Evolutionary conservation across 2,113 vertebrate species (phyloP).

Genomic region (Myotis yumanensis): DNA sequence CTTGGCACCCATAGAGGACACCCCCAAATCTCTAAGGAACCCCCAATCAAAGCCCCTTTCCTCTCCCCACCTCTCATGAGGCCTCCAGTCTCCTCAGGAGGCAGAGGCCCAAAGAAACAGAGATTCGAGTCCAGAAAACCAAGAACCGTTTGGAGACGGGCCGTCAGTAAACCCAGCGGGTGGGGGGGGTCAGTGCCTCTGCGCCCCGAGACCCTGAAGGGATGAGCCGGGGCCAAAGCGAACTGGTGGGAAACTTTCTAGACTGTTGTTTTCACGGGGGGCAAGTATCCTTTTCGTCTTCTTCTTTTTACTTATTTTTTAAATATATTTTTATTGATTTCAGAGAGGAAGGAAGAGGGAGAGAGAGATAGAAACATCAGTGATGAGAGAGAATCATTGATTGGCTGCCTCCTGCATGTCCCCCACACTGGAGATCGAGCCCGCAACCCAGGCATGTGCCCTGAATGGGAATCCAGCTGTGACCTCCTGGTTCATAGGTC

Average conservation of each 20-base stretch:
- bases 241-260: not conserved
- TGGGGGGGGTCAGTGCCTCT: rapidly evolving
- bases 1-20: not conserved
- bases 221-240: not conserved
- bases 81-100: not conserved
- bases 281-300: not conserved
- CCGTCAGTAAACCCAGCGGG: not conserved
- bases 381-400: too few relatives aligned
- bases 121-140: not conserved
- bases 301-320: not conserved
- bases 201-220: not conserved
- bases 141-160: not conserved
- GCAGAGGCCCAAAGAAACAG: not conserved
- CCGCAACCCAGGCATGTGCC: too few relatives aligned
- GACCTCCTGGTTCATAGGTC: too few relatives aligned
- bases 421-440: too few relatives aligned
- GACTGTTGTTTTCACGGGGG: not conserved
- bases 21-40: not conserved
- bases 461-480: too few relatives aligned
- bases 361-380: too few relatives aligned
- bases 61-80: not conserved
- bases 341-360: too few relatives aligned
- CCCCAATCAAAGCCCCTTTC: not conserved
- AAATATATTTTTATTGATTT: too few relatives aligned
- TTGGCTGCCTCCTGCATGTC: too few relatives aligned